A percentile compares a stretch with the other conserved stretches of the same genome.
phyloP scores from a whole-genome alignment of 2,797 vertebrate species.

The Sebastes paucispinis region DNA sequence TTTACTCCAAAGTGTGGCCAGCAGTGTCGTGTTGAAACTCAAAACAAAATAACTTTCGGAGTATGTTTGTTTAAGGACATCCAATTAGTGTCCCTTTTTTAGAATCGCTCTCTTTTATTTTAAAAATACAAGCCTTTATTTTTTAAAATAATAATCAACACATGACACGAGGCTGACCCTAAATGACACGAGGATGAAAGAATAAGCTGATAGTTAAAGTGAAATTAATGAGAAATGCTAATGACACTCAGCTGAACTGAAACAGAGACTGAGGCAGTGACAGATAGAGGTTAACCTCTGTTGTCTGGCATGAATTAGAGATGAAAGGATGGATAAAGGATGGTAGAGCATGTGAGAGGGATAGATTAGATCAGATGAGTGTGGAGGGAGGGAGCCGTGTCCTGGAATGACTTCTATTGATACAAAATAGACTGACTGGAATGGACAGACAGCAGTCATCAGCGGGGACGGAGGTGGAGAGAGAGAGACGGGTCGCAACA shows the following conservation, averaged over 20 bases:
- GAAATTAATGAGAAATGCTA: background rate
- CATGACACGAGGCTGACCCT: background rate
- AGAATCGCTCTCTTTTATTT: background rate
- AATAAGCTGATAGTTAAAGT: background rate
- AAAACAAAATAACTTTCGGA: background rate
- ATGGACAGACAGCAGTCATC: background rate
- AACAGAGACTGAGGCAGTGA: background rate
- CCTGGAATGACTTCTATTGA: constrained; percentile 28
- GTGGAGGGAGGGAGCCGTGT: background rate
- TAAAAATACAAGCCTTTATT: background rate
- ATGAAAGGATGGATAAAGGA: background rate
- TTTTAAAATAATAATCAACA: background rate
- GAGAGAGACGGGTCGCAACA: background rate
- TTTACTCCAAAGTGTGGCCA: background rate
- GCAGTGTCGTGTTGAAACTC: background rate
- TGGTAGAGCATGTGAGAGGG: background rate
- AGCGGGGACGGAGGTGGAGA: background rate
- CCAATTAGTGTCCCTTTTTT: background rate
- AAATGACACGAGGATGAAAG: background rate
- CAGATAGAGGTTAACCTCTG: constrained; percentile 2
- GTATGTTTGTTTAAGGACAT: background rate
- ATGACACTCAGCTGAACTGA: background rate
- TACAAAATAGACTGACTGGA: background rate
- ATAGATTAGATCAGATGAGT: background rate
- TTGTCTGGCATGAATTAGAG: constrained; percentile 10